Conservation (phyloP, 2,888 invertebrate species). For the Conistra vaccinii region DNA sequence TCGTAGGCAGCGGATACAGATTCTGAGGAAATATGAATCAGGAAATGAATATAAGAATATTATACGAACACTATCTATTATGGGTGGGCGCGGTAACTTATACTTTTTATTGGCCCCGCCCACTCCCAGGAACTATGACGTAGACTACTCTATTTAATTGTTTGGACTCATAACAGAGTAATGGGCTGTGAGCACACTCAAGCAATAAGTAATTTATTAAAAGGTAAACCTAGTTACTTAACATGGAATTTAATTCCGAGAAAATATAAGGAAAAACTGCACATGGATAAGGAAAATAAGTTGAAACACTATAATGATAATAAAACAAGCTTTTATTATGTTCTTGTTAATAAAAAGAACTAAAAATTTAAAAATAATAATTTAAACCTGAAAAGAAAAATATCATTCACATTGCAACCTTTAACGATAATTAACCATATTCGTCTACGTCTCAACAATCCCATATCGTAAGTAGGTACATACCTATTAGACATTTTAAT, state of each 20-base stretch:
- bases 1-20: conserved; percentile 64
- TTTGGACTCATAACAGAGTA: conserved; percentile 47
- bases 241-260: background rate
- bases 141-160: conserved; percentile 56
- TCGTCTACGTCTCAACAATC: too few species aligned
- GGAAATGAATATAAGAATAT: conserved; percentile 61
- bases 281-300: background rate
- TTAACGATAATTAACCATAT: too few species aligned
- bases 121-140: conserved; percentile 27
- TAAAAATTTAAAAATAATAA: too few species aligned
- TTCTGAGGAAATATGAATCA: conserved; percentile 67
- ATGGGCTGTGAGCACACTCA: conserved; percentile 36
- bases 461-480: too few species aligned
- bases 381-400: too few species aligned
- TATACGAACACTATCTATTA: conserved; percentile 38
- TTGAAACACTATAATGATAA: background rate
- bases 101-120: conserved; percentile 32
- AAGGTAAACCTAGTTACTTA: conserved; percentile 14
- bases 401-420: too few species aligned
- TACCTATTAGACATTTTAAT: too few species aligned
- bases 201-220: conserved; percentile 35
- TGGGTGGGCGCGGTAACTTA: conserved; percentile 34
- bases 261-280: background rate
- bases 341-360: too few species aligned
- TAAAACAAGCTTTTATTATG: too few species aligned